Evolutionary conservation across 2,888 invertebrate species (phyloP), one percentile per base, ranked within the genome.

Genomic region (Caenorhabditis macrosperma): DNA sequence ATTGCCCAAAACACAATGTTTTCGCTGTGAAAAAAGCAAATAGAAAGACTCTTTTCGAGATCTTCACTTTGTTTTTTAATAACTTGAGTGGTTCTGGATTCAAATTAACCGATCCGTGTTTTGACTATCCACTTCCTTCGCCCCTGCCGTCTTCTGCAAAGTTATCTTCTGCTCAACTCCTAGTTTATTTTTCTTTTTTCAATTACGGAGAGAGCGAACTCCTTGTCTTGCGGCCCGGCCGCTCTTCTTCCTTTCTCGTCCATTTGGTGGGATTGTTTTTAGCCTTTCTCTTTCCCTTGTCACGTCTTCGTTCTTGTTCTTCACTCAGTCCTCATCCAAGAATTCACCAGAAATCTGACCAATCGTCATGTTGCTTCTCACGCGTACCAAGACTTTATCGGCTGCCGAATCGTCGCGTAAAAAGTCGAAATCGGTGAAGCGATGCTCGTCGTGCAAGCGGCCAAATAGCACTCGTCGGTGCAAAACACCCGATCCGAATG

Each of bases 341-440:
- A 61, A 38, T 30, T 30, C 60, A 10, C 12, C 48, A 20, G 48
- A 24, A 59, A 17, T 59, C 28, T 35, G 57, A 15, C 20, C 26
- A 20, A 7, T 33, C 17, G 38, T 15, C 15, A 84, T 84, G 84
- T 60, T 84, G 57, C 74, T 84, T 12, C 63, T 84, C 57, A 78
- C 80, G 26, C 77, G 84, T 28, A 78, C 82, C 33, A 84, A 81
- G 50, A 84, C 82, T 1, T 52, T 81, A 48, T 78, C 81, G 9
- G 59, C 75, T 1, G 48, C 76, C 6, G 82, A 84, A 28, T 48
- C 74, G 35, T 78, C 78, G 30, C 76, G 82, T 46, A 80, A 78
- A 61, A 80, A 80, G 57, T 69, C 69, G 50, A 80, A 80, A 54
- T 75, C 75, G 9, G 71, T 76, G 55, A 80, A 80, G 54, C 24